Conservation (phyloP, 1,140 invertebrate genomes). For the Drosophila funebris region DNA sequence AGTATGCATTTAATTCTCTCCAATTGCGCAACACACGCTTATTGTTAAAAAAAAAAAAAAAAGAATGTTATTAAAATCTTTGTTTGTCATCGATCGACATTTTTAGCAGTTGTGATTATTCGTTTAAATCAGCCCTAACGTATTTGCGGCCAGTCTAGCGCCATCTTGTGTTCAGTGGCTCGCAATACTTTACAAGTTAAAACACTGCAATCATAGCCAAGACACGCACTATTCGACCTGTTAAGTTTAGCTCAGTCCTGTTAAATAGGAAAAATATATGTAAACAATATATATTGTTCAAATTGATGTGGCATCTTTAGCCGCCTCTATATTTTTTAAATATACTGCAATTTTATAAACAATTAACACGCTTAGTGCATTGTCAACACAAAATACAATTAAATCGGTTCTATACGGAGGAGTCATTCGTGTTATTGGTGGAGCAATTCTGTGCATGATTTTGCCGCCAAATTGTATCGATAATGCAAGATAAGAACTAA, state of each 20-base stretch:
- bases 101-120: background rate
- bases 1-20: background rate
- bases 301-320: too few relatives aligned
- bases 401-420: too few relatives aligned
- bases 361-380: too few relatives aligned
- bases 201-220: background rate
- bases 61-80: too few relatives aligned
- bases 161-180: background rate
- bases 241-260: background rate
- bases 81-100: background rate
- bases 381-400: too few relatives aligned
- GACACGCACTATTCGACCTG: background rate
- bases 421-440: background rate
- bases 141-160: background rate
- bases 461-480: conserved; percentile 14
- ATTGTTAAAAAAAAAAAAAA: too few relatives aligned
- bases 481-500: conserved; percentile 30
- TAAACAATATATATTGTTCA: too few relatives aligned
- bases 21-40: too few relatives aligned
- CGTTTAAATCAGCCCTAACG: background rate
- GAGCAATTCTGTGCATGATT: conserved; percentile 19
- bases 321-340: too few relatives aligned
- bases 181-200: too few relatives aligned
- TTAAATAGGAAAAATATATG: too few relatives aligned
- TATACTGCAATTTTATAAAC: too few relatives aligned